These are phyloP conservation scores for Phthorimaea operculella DNA, from an alignment of 1,140 invertebrate species.

Conservation along the genomic window DNA sequence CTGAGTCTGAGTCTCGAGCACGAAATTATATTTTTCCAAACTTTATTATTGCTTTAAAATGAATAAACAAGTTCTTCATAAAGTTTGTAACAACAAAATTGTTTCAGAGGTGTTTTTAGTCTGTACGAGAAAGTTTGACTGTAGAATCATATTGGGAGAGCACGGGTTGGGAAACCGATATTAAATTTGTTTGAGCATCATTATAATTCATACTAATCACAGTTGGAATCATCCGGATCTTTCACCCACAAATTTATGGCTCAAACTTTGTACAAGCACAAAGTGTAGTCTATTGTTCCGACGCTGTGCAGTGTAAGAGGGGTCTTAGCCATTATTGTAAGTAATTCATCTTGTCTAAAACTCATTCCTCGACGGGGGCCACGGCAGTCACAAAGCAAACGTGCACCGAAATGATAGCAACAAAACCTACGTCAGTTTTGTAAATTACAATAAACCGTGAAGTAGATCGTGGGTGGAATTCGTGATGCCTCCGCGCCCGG, in stretches of 20 bases:
- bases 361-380: slow-evolving; percentile 4
- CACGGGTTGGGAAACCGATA: neutral
- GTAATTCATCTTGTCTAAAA: slow-evolving; percentile 6
- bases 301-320: neutral
- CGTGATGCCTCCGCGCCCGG: slow-evolving; percentile 39
- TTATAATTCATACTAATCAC: slow-evolving; percentile 3
- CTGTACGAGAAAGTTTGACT: slow-evolving; percentile 1
- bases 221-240: neutral
- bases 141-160: neutral
- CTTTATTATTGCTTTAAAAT: slow-evolving; percentile 4
- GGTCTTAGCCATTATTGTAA: slow-evolving; percentile 4
- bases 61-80: slow-evolving; percentile 4
- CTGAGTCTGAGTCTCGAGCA: neutral
- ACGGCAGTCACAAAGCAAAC: slow-evolving; percentile 36
- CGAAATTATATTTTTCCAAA: slow-evolving; percentile 2
- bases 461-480: slow-evolving; percentile 52
- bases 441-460: slow-evolving; percentile 63
- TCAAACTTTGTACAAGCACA: neutral
- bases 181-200: slow-evolving; percentile 3
- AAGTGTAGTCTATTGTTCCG: slow-evolving; percentile 1
- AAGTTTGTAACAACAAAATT: slow-evolving; percentile 3
- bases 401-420: slow-evolving; percentile 36
- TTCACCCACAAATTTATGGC: neutral
- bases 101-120: slow-evolving; percentile 3
- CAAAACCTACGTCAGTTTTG: slow-evolving; percentile 56